A percentile compares a stretch with the other conserved stretches of the same genome.
phyloP scores from a whole-genome alignment of 2,888 invertebrate species.

The Hymenopus coronatus region DNA sequence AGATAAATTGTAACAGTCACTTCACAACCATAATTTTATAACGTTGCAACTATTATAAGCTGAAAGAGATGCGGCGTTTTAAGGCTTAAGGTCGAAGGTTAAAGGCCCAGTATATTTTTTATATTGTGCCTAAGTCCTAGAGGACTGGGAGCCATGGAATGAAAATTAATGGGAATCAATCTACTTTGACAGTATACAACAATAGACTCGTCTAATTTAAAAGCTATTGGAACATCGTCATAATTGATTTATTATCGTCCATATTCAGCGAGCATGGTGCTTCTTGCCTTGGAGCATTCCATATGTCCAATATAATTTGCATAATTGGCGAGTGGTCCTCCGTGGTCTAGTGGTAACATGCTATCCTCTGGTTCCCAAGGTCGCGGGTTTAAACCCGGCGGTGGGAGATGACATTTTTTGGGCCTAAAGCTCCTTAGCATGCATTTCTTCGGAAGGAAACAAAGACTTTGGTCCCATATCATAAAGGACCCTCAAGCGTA shows the following conservation, averaged over 20 bases:
- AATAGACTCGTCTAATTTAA: background rate
- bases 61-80: background rate
- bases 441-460: too few relatives aligned
- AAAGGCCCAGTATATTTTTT: background rate
- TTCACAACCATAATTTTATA: background rate
- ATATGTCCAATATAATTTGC: background rate
- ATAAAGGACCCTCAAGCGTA: too few relatives aligned
- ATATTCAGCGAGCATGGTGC: too few relatives aligned
- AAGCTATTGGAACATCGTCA: background rate
- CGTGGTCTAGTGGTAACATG: too few relatives aligned
- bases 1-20: background rate
- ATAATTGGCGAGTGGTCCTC: background rate
- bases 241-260: background rate
- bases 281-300: background rate
- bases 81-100: background rate
- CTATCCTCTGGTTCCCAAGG: too few relatives aligned
- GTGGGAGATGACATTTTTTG: too few relatives aligned
- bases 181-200: background rate
- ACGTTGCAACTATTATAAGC: background rate
- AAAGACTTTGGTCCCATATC: too few relatives aligned
- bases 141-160: background rate
- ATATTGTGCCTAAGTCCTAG: background rate
- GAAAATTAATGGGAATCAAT: background rate
- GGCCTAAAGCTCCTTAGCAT: too few relatives aligned
- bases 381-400: too few relatives aligned